Base-by-base conservation (phyloP, 2,113 vertebrate species). In the Motacilla tschutschensis region DNA sequence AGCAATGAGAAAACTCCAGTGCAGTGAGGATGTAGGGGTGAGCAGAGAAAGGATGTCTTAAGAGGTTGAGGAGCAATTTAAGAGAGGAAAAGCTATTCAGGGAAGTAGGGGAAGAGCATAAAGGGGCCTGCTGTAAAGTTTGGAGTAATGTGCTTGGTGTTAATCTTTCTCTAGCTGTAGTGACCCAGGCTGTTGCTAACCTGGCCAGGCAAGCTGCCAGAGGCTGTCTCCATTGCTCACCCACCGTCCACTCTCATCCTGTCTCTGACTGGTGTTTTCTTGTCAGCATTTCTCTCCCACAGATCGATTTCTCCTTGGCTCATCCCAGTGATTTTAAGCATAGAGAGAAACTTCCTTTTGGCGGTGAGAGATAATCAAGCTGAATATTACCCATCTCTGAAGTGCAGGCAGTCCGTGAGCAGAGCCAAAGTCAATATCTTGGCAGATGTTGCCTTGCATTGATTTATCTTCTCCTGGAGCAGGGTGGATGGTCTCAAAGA, bases 371-470 rank as follows among this genome's bases (percentile, higher is more conserved):
- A 97, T 95, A 97, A 97, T 97, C 96, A 97, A 97, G 96, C 95
- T 97, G 96, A 97, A 97, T 97, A 97, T 97, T 97, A 96, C 93
- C 95, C 85, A 95, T 93, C 75, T 93, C 95, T 96, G 94, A 97
- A 97, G 95, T 95, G 92, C 90, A 94, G 91, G 94, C 94, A 95
- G 93, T 89, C 91, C 46, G 38, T 95, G 95, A 95, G 91, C 93
- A 93, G 93, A 94, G 95, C 95, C 94, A 95, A 94, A 96, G 93
- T 96, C 97, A 97, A 91, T 97, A 96, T 94, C 96, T 96, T 96
- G 95, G 96, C 96, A 97, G 95, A 96, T 96, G 96, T 95, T 96
- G 91, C 92, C 91, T 96, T 92, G 89, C 87, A 94, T 95, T 97
- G 96, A 97, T 97, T 97, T 96, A 96, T 96, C 92, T 94, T 84